Conservation (phyloP, 2,888 invertebrate species). For the Alloscopus bannaensis region DNA sequence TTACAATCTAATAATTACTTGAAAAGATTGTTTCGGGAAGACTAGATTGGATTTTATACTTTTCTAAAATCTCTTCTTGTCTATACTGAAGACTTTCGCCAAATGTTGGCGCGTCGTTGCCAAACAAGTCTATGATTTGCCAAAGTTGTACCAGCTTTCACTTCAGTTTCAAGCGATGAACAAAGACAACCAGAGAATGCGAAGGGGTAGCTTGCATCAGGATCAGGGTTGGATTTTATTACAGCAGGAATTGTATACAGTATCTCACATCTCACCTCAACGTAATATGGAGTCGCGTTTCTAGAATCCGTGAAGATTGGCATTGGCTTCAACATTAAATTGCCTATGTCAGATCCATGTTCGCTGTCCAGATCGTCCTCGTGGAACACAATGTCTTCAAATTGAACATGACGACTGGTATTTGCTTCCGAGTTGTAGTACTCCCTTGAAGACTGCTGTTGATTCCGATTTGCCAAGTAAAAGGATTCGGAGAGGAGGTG, state of each 20-base stretch:
- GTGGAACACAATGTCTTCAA: not conserved
- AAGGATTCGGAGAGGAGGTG: constrained; percentile 59
- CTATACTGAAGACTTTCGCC: constrained; percentile 15
- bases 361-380: not conserved
- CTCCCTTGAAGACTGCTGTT: not conserved
- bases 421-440: not conserved
- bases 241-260: too few species aligned
- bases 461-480: constrained; percentile 31
- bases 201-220: not conserved
- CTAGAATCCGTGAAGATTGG: too few species aligned
- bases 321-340: too few species aligned
- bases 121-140: constrained; percentile 36
- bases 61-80: too few species aligned
- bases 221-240: too few species aligned
- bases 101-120: constrained; percentile 48
- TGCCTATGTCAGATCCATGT: not conserved
- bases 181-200: constrained; percentile 6
- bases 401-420: constrained; percentile 21
- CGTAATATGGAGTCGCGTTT: too few species aligned
- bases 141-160: constrained; percentile 23
- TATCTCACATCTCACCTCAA: too few species aligned
- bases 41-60: too few species aligned
- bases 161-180: not conserved
- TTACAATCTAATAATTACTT: not conserved
- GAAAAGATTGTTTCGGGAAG: not conserved